Base-by-base conservation (phyloP, 2,888 invertebrate species). In the Caenorhabditis sinica region DNA sequence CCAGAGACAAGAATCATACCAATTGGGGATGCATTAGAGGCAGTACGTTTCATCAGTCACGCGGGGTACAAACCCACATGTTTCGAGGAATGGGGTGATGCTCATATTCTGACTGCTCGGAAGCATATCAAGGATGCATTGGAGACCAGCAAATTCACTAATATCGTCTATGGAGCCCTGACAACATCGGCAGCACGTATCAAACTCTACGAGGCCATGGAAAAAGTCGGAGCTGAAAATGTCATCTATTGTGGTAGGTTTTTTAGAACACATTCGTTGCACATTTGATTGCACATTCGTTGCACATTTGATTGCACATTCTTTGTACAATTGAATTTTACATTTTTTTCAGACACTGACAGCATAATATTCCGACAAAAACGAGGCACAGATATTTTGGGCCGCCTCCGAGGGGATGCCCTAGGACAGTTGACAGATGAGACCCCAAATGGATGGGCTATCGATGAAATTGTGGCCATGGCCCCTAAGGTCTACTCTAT, bases 281-380 rank as follows among this genome's bases (percentile, higher is more conserved):
- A 58, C 30, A 30, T 23, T 43, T 40, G n/a, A n/a, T n/a, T n/a
- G 8, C 23, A n/a, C n/a, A n/a, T n/a, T n/a, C n/a, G n/a, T n/a
- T n/a, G n/a, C n/a, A n/a, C n/a, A n/a, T n/a, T n/a, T n/a, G n/a
- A n/a, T n/a, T n/a, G n/a, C n/a, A n/a, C n/a, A n/a, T n/a, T n/a
- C n/a, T n/a, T n/a, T n/a, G n/a, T n/a, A n/a, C n/a, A n/a, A n/a
- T n/a, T n/a, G n/a, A n/a, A n/a, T n/a, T n/a, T n/a, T n/a, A n/a
- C n/a, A n/a, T n/a, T n/a, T n/a, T n/a, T 36, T 61, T 43, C 63
- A 63, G 63, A 71, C 30, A 71, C 71, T 6, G 71, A 71, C 20
- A 43, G 43, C 1, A 11, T 71, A 2, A 43, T 71, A 8, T 71
- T 58, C 71, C 15, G 9, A 2, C 36, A 58, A 30, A 43, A 43